A percentile compares a stretch with the other conserved stretches of the same genome.
These are phyloP conservation scores for Chionis minor DNA, from an alignment of 2,113 vertebrate genomes.

Conservation along the genomic window DNA sequence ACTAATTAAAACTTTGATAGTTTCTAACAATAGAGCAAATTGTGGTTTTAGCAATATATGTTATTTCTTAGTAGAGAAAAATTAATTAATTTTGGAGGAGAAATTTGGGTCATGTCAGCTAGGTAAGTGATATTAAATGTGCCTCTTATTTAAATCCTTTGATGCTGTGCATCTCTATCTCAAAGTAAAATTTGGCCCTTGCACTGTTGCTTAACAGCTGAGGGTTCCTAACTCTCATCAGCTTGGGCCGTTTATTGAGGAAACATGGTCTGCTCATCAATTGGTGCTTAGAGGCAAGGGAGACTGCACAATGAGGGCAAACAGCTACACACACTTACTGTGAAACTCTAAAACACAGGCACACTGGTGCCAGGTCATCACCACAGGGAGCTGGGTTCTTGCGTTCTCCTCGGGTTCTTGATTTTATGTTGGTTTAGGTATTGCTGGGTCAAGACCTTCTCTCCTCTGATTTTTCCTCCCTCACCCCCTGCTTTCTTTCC, in stretches of 20 bases:
- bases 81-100: not conserved
- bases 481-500: not conserved
- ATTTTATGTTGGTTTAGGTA: not conserved
- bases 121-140: not conserved
- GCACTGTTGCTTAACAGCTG: not conserved
- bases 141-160: not conserved
- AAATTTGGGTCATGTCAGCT: not conserved
- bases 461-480: not conserved
- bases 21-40: not conserved
- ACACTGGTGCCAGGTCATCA: not conserved
- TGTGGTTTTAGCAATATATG: not conserved
- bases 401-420: not conserved
- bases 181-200: not conserved
- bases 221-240: not conserved
- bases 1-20: not conserved
- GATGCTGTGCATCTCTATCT: not conserved
- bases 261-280: not conserved
- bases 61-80: not conserved
- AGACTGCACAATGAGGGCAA: fast-evolving
- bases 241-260: not conserved
- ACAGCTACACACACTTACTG: not conserved
- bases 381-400: not conserved
- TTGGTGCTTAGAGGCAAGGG: not conserved
- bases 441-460: not conserved
- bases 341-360: not conserved